Conservation (phyloP, 1,140 invertebrate species). For the Ceratina japonica region DNA sequence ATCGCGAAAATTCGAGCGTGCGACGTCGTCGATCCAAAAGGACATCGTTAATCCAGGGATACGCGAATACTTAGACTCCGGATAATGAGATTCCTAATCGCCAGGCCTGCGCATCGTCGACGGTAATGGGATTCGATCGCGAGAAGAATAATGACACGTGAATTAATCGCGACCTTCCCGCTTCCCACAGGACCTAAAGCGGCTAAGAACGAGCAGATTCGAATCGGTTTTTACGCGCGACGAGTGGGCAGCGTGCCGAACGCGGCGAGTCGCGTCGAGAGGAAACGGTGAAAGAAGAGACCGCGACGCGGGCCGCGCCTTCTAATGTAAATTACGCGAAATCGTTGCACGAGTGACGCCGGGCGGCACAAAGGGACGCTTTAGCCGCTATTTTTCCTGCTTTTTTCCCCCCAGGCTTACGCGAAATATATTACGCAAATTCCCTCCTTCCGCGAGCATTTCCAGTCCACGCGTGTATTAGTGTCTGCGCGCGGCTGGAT, state of each 20-base stretch:
- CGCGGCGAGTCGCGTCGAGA: neutral
- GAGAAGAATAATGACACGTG: too few relatives aligned
- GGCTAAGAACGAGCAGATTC: too few relatives aligned
- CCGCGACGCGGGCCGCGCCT: conserved; percentile 16
- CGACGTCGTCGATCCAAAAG: neutral
- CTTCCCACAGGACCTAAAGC: too few relatives aligned
- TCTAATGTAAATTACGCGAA: conserved; percentile 45
- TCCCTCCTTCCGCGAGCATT: conserved; percentile 49
- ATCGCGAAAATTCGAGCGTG: neutral
- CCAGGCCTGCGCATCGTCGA: too few relatives aligned
- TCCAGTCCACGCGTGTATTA: neutral
- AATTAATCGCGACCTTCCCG: too few relatives aligned
- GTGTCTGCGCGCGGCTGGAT: neutral
- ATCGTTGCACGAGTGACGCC: conserved; percentile 40
- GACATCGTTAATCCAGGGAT: too few relatives aligned
- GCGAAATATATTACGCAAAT: conserved; percentile 44
- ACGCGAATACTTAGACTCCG: too few relatives aligned
- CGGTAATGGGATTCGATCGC: too few relatives aligned
- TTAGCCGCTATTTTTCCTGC: conserved; percentile 38
- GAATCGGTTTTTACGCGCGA: neutral
- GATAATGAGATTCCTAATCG: too few relatives aligned
- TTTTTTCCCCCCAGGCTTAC: conserved; percentile 18
- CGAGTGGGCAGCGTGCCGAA: neutral
- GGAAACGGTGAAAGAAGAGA: conserved; percentile 8
- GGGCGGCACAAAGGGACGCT: conserved; percentile 32